Percentiles rank a stretch among this genome's conserved stretches.
Evolutionary conservation across 2,113 vertebrate genomes (phyloP).

Genomic region (Siniperca chuatsi): DNA sequence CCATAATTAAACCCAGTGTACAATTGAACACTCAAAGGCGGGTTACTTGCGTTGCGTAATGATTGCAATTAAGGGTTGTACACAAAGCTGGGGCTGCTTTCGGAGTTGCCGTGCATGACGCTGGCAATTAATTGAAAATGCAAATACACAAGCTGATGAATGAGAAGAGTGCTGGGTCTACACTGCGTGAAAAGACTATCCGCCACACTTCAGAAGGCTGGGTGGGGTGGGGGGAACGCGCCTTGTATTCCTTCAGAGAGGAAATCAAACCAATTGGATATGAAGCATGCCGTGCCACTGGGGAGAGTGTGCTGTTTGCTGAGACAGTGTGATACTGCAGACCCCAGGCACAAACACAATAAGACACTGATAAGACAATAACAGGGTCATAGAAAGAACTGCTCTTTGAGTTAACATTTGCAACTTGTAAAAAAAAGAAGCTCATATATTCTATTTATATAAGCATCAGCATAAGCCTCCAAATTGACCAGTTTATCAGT

Average conservation of each 20-base stretch:
- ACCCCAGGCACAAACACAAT: constrained; percentile 56
- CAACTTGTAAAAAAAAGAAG: constrained; percentile 14
- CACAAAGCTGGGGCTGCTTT: constrained; percentile 76
- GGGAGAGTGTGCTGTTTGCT: constrained; percentile 62
- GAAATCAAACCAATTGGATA: constrained; percentile 74
- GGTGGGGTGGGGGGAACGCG: not conserved
- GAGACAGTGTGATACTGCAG: constrained; percentile 61
- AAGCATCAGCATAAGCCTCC: constrained; percentile 31
- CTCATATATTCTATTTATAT: constrained; percentile 38
- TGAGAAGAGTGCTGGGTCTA: constrained; percentile 66
- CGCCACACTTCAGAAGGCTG: constrained; percentile 60
- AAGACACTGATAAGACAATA: constrained; percentile 68
- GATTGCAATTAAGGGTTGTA: constrained; percentile 83
- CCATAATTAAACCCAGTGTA: constrained; percentile 84
- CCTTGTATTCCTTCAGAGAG: constrained; percentile 68
- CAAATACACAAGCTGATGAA: constrained; percentile 82
- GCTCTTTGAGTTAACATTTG: constrained; percentile 31
- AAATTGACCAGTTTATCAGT: constrained; percentile 55
- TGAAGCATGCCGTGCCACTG: constrained; percentile 62
- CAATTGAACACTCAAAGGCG: constrained; percentile 80
- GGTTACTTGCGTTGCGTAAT: constrained; percentile 79
- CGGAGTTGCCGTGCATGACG: constrained; percentile 67
- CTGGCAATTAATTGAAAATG: constrained; percentile 85
- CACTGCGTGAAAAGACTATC: constrained; percentile 72
- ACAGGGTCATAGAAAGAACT: constrained; percentile 28